Base-by-base conservation (phyloP, 30 jellyfish, hydroid and myxozoan species). In the Cassiopea andromeda region DNA sequence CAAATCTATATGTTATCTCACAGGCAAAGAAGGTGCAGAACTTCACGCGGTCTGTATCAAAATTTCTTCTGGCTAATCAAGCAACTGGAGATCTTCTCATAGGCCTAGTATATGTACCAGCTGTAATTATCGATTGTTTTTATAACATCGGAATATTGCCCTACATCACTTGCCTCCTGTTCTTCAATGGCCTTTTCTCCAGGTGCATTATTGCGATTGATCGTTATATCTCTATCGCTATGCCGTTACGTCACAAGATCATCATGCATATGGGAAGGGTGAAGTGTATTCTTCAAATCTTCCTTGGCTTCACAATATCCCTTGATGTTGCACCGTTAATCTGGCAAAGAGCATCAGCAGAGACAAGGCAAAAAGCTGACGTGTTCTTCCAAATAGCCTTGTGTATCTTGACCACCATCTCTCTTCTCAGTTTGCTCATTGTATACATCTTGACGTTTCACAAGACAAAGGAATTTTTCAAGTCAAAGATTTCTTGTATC, bases 21-120 rank as follows among this genome's bases (percentile, higher is more conserved):
- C 48, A 49, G 72, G 18, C 57, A 54, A 83, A 71, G 50, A 73
- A 59, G 50, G 44, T 50, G 60, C 75, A 4, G 77, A 71, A 72
- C 44, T 13, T 15, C 44, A 70, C 48, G 57, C 61, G 46, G 60
- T 18, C 82, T 12, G 64, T 72, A 18, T 50, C 92, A 1, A 83
- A 59, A 43, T 73, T 69, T 73, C 64, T 83, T 82, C 82, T 83
- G 4, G 74, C 71, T 2, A 71, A 69, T 44, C 92, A 83, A 69
- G 92, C 92, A 18, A 47, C 50, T 18, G 84, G 84, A 47, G 92
- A 83, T 73, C 64, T 70, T 6, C 54, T 74, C 3, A 45, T 73
- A 15, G 92, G 92, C 78, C 77, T 83, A 7, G 70, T 83, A 17
- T 83, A 43, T 71, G 78, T 83, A 19, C 92, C 92, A n/a, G 82